A percentile compares a stretch with the other conserved stretches of the same genome.
phyloP scores from a whole-genome alignment of 2,797 vertebrate species.

The Siniperca obscura region DNA sequence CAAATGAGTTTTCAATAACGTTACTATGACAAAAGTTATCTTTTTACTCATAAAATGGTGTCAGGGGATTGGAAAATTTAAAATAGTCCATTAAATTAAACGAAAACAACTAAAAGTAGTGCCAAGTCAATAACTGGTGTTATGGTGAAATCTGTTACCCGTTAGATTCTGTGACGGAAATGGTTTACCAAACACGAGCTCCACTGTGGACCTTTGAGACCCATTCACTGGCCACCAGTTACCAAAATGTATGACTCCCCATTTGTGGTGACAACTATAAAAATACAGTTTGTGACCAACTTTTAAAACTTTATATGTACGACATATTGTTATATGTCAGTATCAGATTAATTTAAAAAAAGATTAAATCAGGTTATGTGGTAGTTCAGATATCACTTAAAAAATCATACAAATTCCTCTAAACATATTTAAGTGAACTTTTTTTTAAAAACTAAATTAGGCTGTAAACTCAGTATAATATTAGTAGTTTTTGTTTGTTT shows the following conservation, averaged over 20 bases:
- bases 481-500: background rate
- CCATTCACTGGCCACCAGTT: too few species aligned
- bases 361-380: background rate
- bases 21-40: too few species aligned
- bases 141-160: background rate
- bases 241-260: too few species aligned
- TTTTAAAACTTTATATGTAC: background rate
- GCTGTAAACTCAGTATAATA: background rate
- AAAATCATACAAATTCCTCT: background rate
- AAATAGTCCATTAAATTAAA: too few species aligned
- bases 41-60: too few species aligned
- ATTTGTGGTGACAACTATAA: too few species aligned
- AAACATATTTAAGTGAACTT: background rate
- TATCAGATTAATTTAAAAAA: background rate
- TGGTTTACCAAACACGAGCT: background rate
- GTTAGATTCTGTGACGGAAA: background rate
- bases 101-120: background rate
- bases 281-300: background rate
- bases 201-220: background rate
- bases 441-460: too few species aligned
- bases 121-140: background rate
- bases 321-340: too few species aligned
- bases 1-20: background rate
- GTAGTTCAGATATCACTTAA: background rate
- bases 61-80: background rate